Conservation (phyloP, 2,888 invertebrate genomes). For the Hecatera dysodea region DNA sequence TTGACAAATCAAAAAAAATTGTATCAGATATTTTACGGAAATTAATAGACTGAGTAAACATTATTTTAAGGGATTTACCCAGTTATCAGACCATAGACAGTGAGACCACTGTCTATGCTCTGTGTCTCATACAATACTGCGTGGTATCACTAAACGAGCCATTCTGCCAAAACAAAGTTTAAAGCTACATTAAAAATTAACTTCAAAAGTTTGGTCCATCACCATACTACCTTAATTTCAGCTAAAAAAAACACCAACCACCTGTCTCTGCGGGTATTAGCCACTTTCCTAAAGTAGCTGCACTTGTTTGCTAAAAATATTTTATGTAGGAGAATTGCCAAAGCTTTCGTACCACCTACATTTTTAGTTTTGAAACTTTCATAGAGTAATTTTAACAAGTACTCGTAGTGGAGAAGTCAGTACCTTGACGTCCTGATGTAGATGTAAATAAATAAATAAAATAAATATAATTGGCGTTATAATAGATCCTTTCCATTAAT, state of each 20-base stretch:
- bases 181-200: conserved; percentile 23
- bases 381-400: not conserved
- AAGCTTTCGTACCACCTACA: not conserved
- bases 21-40: no score
- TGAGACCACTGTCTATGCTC: not conserved
- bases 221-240: conserved; percentile 18
- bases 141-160: not conserved
- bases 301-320: conserved; percentile 29
- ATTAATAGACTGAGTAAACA: no score
- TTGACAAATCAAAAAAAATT: no score
- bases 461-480: no score
- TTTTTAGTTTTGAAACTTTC: not conserved
- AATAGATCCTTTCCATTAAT: no score
- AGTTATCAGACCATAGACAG: not conserved
- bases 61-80: no score
- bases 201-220: conserved; percentile 10
- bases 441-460: no score
- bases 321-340: conserved; percentile 25
- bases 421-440: no score
- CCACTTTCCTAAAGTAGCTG: conserved; percentile 42
- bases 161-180: not conserved
- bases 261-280: conserved; percentile 19
- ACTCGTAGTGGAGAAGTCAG: not conserved
- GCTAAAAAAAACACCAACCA: conserved; percentile 4
- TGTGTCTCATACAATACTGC: not conserved